Evolutionary conservation across 2,113 vertebrate species (phyloP), one percentile per base, ranked within the genome.

Genomic region (Hippocampus guttulatus): DNA sequence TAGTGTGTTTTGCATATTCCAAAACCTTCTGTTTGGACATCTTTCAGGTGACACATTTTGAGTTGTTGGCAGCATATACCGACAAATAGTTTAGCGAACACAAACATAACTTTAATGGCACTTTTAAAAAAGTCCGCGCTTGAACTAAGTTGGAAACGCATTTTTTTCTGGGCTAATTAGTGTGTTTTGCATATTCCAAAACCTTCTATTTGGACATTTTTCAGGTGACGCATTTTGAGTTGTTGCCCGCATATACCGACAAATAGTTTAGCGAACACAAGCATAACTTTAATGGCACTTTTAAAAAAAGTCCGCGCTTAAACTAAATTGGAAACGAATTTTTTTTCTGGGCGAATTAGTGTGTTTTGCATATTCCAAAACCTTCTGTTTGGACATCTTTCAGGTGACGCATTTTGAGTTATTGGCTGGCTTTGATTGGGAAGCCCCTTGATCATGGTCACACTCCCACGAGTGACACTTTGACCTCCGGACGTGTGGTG

Each of bases 331-430:
- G 25, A 60, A 60, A 30, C 27, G 3, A 1, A 25, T 33, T 45
- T 45, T 33, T 30, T 58, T 38, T 18, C 5, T 18, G 15, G 30
- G 8, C 16, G 40, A 38, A 20, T 27, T 58, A 14, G 27, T 65
- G 30, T 63, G 14, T 0, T 62, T 64, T 65, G 21, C 1, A 5
- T 57, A 4, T 41, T 57, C 20, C 49, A 55, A 63, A 49, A 25
- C 5, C 0, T 72, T 0, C 2, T 0, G 23, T 1, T 51, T 70
- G 25, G 0, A 4, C 76, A 33, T 69, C 3, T 76, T 79, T 20
- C 40, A 89, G 88, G 85, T 81, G 84, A 75, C 30, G 65, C 60
- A 73, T 85, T 38, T 81, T 73, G 84, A 87, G 79, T 76, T 66
- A 70, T 81, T 77, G 84, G 83, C 85, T 73, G 77, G 78, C 71